These are phyloP conservation scores for Amblyjoppa fuscipennis DNA, from an alignment of 2,888 invertebrate genomes.

Conservation along the genomic window DNA sequence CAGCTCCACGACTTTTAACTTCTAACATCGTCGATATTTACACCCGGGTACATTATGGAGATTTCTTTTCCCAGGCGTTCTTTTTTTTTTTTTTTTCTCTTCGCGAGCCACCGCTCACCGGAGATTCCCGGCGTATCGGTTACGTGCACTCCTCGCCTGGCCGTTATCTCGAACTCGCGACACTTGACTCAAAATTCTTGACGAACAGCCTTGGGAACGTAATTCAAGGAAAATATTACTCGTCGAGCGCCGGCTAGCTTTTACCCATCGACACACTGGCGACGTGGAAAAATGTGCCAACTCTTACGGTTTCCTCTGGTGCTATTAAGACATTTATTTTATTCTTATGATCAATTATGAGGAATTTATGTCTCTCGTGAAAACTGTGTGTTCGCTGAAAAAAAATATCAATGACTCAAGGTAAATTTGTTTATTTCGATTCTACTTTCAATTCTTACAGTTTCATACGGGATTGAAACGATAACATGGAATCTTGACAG, in stretches of 20 bases:
- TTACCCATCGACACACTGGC: not conserved
- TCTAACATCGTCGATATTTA: constrained; percentile 45
- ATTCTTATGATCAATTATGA: too few relatives aligned
- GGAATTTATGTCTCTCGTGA: too few relatives aligned
- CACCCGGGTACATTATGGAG: constrained; percentile 1
- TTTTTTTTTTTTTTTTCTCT: constrained; percentile 10
- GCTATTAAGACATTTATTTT: too few relatives aligned
- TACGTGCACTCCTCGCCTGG: not conserved
- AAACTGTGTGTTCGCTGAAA: too few relatives aligned
- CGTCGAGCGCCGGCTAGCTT: not conserved
- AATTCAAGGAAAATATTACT: not conserved
- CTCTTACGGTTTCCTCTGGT: too few relatives aligned
- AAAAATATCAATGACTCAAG: too few relatives aligned
- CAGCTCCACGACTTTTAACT: constrained; percentile 48
- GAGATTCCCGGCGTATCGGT: constrained; percentile 29
- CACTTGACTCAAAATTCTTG: constrained; percentile 2
- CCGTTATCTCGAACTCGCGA: not conserved
- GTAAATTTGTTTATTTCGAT: too few relatives aligned
- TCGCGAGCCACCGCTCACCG: constrained; percentile 1
- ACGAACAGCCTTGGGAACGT: constrained; percentile 1
- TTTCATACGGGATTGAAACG: too few relatives aligned
- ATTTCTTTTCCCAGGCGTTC: constrained; percentile 13
- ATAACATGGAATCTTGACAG: too few relatives aligned
- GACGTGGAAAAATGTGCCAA: not conserved
- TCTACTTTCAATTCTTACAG: too few relatives aligned